Evolutionary conservation across 1,140 invertebrate genomes (phyloP).

Genomic region (Brachionus manjavacas): DNA sequence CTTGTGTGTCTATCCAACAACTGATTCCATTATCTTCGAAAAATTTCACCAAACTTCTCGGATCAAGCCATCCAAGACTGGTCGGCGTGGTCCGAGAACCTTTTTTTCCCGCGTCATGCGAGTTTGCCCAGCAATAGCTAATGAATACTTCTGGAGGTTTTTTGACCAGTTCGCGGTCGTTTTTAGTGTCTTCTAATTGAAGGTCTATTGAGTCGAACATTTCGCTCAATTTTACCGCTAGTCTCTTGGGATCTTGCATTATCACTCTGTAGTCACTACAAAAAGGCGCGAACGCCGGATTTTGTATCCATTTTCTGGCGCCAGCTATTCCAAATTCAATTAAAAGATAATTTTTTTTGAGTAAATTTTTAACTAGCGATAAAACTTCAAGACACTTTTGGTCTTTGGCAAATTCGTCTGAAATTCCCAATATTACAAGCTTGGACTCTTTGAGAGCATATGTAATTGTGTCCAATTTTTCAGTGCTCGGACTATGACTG

Average conservation of each 20-base stretch:
- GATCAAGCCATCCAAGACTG: conserved; percentile 48
- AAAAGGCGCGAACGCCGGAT: background rate
- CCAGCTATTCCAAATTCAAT: background rate
- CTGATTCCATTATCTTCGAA: conserved; percentile 49
- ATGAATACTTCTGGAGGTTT: conserved; percentile 48
- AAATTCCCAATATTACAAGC: conserved; percentile 29
- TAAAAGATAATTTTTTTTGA: conserved; percentile 21
- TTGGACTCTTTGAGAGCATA: conserved; percentile 9
- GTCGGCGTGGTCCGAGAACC: conserved; percentile 44
- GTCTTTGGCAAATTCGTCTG: conserved; percentile 9
- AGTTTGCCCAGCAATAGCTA: conserved; percentile 55
- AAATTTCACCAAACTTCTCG: conserved; percentile 49
- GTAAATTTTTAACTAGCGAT: background rate
- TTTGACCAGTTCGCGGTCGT: conserved; percentile 25
- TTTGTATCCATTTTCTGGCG: background rate
- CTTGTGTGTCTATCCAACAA: conserved; percentile 51
- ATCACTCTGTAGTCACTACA: conserved; percentile 49
- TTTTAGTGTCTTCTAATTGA: conserved; percentile 31
- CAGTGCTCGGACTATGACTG: background rate
- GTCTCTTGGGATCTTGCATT: conserved; percentile 49
- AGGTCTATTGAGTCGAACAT: conserved; percentile 45
- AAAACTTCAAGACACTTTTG: conserved; percentile 12
- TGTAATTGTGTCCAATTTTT: background rate
- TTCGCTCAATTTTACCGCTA: conserved; percentile 48
- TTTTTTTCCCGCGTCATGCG: conserved; percentile 48